phyloP scores from a whole-genome alignment of 2,888 invertebrate genomes.

The Eurytoma californica region DNA sequence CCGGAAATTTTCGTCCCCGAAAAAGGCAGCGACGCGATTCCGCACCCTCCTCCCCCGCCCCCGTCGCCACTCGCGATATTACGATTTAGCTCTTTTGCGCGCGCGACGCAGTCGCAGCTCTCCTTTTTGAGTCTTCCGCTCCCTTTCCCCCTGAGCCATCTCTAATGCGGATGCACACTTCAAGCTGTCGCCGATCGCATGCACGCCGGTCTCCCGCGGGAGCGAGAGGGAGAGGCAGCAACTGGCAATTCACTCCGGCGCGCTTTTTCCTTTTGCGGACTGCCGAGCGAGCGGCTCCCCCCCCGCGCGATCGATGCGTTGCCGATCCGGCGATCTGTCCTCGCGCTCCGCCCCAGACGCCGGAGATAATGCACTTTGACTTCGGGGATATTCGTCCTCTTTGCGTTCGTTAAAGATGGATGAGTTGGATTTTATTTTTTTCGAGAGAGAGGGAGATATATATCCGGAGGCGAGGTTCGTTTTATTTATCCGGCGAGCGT shows the following conservation, averaged over 20 bases:
- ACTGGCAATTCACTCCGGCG: conserved; percentile 28
- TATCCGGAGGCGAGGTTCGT: too few relatives aligned
- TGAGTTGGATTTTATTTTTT: too few relatives aligned
- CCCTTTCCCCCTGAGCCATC: conserved; percentile 17
- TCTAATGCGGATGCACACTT: conserved; percentile 35
- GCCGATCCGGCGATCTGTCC: neutral
- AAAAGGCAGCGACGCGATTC: too few relatives aligned
- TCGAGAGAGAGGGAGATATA: too few relatives aligned
- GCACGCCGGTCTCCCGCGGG: neutral
- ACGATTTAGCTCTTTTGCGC: too few relatives aligned
- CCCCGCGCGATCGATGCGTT: neutral
- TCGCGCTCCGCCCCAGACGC: neutral
- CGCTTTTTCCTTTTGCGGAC: conserved; percentile 24
- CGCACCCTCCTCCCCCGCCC: too few relatives aligned
- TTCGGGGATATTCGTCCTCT: too few relatives aligned
- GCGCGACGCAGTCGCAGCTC: too few relatives aligned
- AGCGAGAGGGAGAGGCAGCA: neutral
- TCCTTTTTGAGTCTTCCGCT: neutral
- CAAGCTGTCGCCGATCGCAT: conserved; percentile 42
- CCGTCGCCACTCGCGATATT: neutral
- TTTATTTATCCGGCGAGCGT: too few relatives aligned
- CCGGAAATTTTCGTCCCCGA: too few relatives aligned
- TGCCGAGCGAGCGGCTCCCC: too few relatives aligned
- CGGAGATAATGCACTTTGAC: neutral
- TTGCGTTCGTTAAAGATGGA: too few relatives aligned